These are phyloP conservation scores for Stenurella melanura DNA, from an alignment of 2,888 invertebrate species.

Conservation along the genomic window DNA sequence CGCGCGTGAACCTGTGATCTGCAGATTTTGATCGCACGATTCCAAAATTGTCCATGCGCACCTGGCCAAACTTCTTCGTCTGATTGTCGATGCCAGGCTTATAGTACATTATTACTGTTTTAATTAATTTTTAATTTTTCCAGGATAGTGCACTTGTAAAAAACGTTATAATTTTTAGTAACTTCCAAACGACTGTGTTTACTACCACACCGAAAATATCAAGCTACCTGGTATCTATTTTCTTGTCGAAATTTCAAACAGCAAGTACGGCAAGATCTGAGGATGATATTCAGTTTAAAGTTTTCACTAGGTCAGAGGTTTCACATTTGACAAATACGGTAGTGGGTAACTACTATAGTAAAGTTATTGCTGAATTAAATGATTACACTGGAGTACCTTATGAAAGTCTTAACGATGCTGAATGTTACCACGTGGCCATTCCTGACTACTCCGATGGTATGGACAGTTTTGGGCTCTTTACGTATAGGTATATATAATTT, in stretches of 20 bases:
- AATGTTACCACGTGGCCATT: constrained; percentile 21
- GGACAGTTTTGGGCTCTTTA: constrained; percentile 25
- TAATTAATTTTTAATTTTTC: neutral
- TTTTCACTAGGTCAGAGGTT: constrained; percentile 9
- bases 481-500: constrained; percentile 30
- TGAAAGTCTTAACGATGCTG: neutral
- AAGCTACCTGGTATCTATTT: constrained; percentile 8
- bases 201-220: constrained; percentile 17
- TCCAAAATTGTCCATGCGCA: too few species aligned
- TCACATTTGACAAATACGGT: neutral
- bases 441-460: neutral
- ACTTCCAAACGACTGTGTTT: neutral
- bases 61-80: too few species aligned
- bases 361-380: neutral
- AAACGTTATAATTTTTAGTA: neutral
- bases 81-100: too few species aligned
- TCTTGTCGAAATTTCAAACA: constrained; percentile 13
- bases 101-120: too few species aligned
- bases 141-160: neutral
- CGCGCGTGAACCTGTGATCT: too few species aligned
- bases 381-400: constrained; percentile 23
- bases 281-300: neutral
- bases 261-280: too few species aligned
- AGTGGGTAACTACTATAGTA: neutral
- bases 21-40: too few species aligned